Conservation (phyloP, 2,797 vertebrate species). For the Chrosomus eos region DNA sequence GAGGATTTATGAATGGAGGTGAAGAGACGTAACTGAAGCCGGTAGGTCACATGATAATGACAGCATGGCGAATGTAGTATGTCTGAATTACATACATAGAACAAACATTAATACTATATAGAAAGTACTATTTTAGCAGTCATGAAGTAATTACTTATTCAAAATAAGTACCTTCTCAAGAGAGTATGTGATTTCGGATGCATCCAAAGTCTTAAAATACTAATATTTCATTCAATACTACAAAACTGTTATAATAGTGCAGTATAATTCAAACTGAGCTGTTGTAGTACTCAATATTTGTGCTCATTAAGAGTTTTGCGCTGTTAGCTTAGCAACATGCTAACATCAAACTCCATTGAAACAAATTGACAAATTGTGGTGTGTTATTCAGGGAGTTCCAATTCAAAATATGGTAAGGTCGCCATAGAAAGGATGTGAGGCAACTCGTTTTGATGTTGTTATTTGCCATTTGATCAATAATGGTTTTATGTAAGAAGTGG, state of each 20-base stretch:
- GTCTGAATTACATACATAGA: too few relatives aligned
- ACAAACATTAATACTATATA: too few relatives aligned
- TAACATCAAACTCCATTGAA: background rate
- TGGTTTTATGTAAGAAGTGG: background rate
- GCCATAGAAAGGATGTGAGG: too few relatives aligned
- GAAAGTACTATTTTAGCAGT: too few relatives aligned
- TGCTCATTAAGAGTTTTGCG: background rate
- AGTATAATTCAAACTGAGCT: background rate
- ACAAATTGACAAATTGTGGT: background rate
- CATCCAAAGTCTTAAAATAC: background rate
- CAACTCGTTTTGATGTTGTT: background rate
- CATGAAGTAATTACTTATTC: too few relatives aligned
- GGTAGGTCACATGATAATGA: too few relatives aligned
- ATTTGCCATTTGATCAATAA: background rate
- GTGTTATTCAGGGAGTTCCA: background rate
- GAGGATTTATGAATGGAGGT: too few relatives aligned
- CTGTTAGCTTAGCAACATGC: background rate
- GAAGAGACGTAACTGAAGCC: too few relatives aligned
- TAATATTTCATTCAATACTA: background rate
- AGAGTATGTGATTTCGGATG: too few relatives aligned
- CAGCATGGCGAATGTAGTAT: too few relatives aligned
- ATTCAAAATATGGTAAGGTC: background rate
- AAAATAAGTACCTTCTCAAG: too few relatives aligned
- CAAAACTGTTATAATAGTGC: background rate
- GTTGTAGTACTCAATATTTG: background rate